Base-by-base conservation (phyloP, 23 tunicate genomes). In the Trididemnum clinides region DNA sequence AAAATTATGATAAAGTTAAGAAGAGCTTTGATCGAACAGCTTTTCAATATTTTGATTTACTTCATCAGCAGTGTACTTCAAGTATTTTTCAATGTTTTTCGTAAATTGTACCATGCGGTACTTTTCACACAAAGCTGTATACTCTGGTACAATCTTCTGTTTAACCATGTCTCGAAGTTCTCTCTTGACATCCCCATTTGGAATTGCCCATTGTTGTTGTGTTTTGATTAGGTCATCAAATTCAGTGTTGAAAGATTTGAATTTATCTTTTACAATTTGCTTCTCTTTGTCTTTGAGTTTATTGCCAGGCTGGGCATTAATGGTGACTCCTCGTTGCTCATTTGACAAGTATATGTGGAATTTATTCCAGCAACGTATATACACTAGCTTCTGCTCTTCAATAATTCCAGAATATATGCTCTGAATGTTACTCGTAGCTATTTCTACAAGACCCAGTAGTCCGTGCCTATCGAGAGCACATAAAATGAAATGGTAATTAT, bases 61-160 rank as follows among this genome's bases (percentile, higher is more conserved):
- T 21, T 44, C 57, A 54, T 97, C 97, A 33, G 96, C 89, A 1
- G 97, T 78, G 80, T 88, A 86, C 49, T 92, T 92, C 64, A 97
- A 57, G 82, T 97, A 97, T 81, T 97, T 97, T 30, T 92, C 93
- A 39, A 97, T 93, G 80, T 97, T 97, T 44, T 86, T 97, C 5
- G 99, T 92, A 62, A 97, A 97, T 72, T 89, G 94, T 33, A 94
- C 90, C 90, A 94, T 85, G 33, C 98, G 74, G 84, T 64, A 94
- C 95, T 32, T 82, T 38, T 92, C 91, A 5, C 84, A 76, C 66
- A 92, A 86, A 2, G n/a, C 23, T 29, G 88, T 33, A 51, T 87
- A 92, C 1, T 39, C 75, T 10, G 82, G 88, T 22, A 87, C 51
- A 29, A 92, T 54, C 6, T 25, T 65, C 21, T 59, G 69, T 64